Evolutionary conservation across 1,140 invertebrate species (phyloP), one percentile per base, ranked within the genome.

Genomic region (Atta colombica): DNA sequence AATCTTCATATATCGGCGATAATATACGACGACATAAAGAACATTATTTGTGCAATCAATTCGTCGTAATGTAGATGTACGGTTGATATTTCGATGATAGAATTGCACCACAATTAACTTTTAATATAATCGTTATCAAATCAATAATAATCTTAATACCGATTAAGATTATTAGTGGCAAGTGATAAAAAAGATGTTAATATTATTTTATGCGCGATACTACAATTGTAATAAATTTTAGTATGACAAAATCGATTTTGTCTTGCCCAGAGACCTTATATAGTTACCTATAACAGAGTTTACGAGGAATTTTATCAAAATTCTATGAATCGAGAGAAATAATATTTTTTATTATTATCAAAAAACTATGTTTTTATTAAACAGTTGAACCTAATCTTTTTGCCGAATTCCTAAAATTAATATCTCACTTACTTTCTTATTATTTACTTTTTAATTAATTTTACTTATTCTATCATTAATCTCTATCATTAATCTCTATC

Each of bases 31-130:
- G 31, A 10, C 16, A 55, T 80, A 80, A 80, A 55, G n/a, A 80
- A 80, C n/a, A 4, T 66, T 80, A 68, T 68, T 66, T 25, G 7
- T 21, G 31, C 63, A 21, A 55, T 80, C 39, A 80, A 80, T 80
- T 69, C 10, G 2, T 16, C n/a, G 14, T 31, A 1, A 55, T 28
- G 10, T 12, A n/a, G n/a, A 53, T 35, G 12, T 7, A 18, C 25
- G 25, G 18, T 49, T 66, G 28, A 5, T 78, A 18, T 68, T 35
- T 8, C 31, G n/a, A 55, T 10, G 7, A 55, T 45, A 77, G 25
- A 21, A 65, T 10, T 10, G 35, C 75, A 31, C 28, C 3, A 31
- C 28, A 16, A 68, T 80, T 80, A 80, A 12, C 6, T 53, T n/a
- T 53, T 18, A 18, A 53, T 55, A 14, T 31, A 31, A 61, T 18